phyloP scores from a whole-genome alignment of 2,888 invertebrate species.

The Pollenia griseotomentosa region DNA sequence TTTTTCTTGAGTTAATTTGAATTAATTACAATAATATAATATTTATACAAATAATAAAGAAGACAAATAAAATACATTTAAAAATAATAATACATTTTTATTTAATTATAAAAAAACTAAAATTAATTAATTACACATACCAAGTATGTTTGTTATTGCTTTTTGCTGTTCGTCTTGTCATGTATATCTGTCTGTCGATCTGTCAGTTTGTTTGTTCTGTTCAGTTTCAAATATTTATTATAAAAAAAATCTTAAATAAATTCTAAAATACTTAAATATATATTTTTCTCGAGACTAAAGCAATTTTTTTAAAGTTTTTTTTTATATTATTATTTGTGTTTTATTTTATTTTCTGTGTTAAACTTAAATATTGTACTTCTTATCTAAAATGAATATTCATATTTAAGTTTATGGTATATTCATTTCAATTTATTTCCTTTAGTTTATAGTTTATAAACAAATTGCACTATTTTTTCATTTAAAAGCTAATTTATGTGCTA shows the following conservation, averaged over 20 bases:
- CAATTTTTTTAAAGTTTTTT: conserved; percentile 19
- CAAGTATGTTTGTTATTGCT: conserved; percentile 49
- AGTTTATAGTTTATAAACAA: conserved; percentile 61
- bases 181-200: neutral
- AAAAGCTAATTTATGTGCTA: conserved; percentile 73
- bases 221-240: conserved; percentile 2
- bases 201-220: conserved; percentile 8
- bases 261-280: conserved; percentile 36
- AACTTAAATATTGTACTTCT: conserved; percentile 56
- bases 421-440: conserved; percentile 21
- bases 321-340: conserved; percentile 9
- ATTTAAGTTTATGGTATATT: conserved; percentile 53
- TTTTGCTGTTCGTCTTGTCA: conserved; percentile 8
- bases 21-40: conserved; percentile 44
- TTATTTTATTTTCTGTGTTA: conserved; percentile 9
- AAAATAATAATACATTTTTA: conserved; percentile 43
- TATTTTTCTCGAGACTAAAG: conserved; percentile 41
- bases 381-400: conserved; percentile 71
- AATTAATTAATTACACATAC: conserved; percentile 47
- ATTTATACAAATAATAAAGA: conserved; percentile 36
- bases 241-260: conserved; percentile 28
- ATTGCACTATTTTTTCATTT: conserved; percentile 75
- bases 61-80: conserved; percentile 19
- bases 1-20: conserved; percentile 55
- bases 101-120: conserved; percentile 13